Conservation (phyloP, 2,797 vertebrate genomes). For the Molothrus aeneus region DNA sequence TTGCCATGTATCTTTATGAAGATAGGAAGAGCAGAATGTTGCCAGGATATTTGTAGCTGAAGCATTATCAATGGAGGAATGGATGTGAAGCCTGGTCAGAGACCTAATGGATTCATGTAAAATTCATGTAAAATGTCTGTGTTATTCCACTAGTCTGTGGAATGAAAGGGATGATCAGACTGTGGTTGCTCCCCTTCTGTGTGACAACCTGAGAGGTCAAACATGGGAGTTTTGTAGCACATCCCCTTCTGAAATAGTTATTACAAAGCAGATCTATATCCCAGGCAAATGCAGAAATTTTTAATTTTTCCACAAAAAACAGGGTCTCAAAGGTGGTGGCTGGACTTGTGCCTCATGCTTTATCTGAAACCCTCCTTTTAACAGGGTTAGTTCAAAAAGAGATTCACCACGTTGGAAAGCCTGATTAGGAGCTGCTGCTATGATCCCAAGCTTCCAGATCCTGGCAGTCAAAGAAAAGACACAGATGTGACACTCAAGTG, state of each 20-base stretch:
- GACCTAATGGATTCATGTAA: background rate
- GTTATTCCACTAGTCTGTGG: background rate
- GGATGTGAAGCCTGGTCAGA: background rate
- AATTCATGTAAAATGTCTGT: background rate
- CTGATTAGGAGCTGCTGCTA: background rate
- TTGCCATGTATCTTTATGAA: background rate
- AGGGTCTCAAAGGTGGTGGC: background rate
- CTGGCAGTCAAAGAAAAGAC: background rate
- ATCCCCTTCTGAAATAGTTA: background rate
- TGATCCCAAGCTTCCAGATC: background rate
- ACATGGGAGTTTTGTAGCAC: background rate
- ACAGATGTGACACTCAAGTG: background rate
- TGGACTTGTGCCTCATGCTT: background rate
- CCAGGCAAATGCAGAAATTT: background rate
- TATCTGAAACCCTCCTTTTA: background rate
- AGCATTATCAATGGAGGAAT: background rate
- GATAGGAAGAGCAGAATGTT: background rate
- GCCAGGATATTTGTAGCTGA: background rate
- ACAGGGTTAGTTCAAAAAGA: background rate
- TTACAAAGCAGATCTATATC: background rate
- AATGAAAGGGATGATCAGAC: background rate
- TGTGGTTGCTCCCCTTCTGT: background rate
- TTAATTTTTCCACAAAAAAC: background rate
- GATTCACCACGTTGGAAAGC: background rate
- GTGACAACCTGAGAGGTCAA: background rate